Evolutionary conservation across 1,140 invertebrate genomes (phyloP).

Genomic region (Cydia pomonella): DNA sequence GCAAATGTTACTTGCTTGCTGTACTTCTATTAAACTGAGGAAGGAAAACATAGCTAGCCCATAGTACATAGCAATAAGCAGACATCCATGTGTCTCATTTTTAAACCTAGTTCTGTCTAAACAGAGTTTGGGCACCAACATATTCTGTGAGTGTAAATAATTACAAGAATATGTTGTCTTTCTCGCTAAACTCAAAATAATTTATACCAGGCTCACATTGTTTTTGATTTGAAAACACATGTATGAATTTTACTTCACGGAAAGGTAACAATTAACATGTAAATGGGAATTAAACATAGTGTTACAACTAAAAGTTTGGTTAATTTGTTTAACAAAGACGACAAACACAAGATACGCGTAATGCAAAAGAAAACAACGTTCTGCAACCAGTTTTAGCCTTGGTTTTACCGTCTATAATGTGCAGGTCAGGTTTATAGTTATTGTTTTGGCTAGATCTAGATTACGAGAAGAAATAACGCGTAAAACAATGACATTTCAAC

Average conservation of each 20-base stretch:
- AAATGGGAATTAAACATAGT: not conserved
- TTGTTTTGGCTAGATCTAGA: not conserved
- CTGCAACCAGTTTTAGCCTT: not conserved
- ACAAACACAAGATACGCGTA: not conserved
- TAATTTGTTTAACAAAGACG: not conserved
- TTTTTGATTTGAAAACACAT: not conserved
- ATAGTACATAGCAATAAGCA: too few relatives aligned
- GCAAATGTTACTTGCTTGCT: too few relatives aligned
- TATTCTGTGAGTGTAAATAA: too few relatives aligned
- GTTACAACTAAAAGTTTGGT: not conserved
- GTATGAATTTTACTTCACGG: not conserved
- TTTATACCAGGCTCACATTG: too few relatives aligned
- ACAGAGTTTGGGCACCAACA: too few relatives aligned
- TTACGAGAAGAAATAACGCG: not conserved
- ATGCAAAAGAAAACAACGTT: not conserved
- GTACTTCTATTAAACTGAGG: too few relatives aligned
- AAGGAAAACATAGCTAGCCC: too few relatives aligned
- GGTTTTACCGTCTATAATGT: not conserved
- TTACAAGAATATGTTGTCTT: too few relatives aligned
- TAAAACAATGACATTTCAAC: constrained; percentile 49
- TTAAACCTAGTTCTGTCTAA: too few relatives aligned
- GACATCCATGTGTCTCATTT: too few relatives aligned
- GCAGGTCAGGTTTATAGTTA: not conserved
- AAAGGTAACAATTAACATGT: not conserved
- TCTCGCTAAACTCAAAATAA: too few relatives aligned